Base-by-base conservation (phyloP, 2,888 invertebrate genomes). In the Dermolepida albohirtum region DNA sequence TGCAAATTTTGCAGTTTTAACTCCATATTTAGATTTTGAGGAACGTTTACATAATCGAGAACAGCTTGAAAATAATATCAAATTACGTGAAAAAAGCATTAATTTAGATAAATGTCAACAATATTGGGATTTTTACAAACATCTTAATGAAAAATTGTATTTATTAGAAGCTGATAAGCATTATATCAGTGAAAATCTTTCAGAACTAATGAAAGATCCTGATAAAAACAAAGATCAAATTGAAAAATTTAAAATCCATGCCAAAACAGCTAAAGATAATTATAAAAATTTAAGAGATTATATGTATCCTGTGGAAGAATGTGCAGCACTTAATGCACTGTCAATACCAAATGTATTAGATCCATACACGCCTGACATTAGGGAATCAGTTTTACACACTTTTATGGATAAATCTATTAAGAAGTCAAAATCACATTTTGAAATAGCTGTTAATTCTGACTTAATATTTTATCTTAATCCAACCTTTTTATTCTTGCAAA, bases 301-400 rank as follows among this genome's bases (percentile, higher is more conserved):
- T 49, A 80, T 90, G n/a, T 91, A 91, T 86, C 88, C 88, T n/a
- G 84, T 93, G 5, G 92, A 94, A 79, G 91, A 92, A 78, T 86
- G 86, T 59, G 88, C 92, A 7, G 85, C 91, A 51, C 78, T 89
- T 34, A 86, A 87, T 75, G 86, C 87, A 68, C 82, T 95, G 62
- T 86, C 86, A 75, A 78, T 95, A 64, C 95, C 95, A 0, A 95
- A 93, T 79, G 75, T 79, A 54, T 77, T 95, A 70, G 90, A 94
- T 79, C 70, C 83, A 0, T 84, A 83, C 52, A 92, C 93, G 14
- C 91, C 92, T 29, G 75, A 81, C 62, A 65, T 47, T 16, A 79
- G 84, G 52, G 78, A 84, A 52, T 50, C 67, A 17, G 67, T 80
- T 65, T 65, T 84, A 43, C 74, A 81, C 71, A 71, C 73, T 54